Evolutionary conservation across 1,140 invertebrate species (phyloP).

Genomic region (Bombus sibiricus): DNA sequence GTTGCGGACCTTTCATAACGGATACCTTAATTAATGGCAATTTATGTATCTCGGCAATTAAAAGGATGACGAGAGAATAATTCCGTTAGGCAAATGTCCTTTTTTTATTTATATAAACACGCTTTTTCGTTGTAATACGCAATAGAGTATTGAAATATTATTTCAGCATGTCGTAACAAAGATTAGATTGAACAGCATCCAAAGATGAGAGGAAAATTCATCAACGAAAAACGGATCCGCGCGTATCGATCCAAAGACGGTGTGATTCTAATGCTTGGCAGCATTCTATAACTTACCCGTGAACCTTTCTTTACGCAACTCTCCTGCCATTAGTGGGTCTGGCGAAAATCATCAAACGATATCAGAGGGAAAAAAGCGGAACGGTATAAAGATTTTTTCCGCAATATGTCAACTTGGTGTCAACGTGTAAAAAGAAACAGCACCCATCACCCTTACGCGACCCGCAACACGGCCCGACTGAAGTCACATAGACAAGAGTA

Average conservation of each 20-base stretch:
- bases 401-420: slow-evolving; percentile 44
- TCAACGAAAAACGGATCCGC: slow-evolving; percentile 4
- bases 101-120: background rate
- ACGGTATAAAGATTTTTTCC: background rate
- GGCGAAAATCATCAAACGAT: slow-evolving; percentile 24
- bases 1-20: slow-evolving; percentile 2
- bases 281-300: slow-evolving; percentile 36
- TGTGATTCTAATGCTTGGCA: slow-evolving; percentile 12
- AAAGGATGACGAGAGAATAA: background rate
- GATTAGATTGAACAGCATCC: slow-evolving; percentile 26
- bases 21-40: slow-evolving; percentile 27
- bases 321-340: slow-evolving; percentile 42
- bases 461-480: slow-evolving; percentile 31
- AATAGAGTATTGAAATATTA: background rate
- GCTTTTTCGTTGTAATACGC: background rate
- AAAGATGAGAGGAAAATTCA: background rate
- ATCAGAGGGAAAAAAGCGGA: slow-evolving; percentile 2
- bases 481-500: slow-evolving; percentile 1
- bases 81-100: background rate
- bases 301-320: slow-evolving; percentile 32
- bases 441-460: slow-evolving; percentile 28
- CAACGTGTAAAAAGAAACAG: background rate
- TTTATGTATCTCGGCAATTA: slow-evolving; percentile 21
- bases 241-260: slow-evolving; percentile 35
- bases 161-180: background rate